A percentile compares a stretch with the other conserved stretches of the same genome.
Evolutionary conservation across 2,113 vertebrate species (phyloP).

Genomic region (Campylomormyrus tamandua): DNA sequence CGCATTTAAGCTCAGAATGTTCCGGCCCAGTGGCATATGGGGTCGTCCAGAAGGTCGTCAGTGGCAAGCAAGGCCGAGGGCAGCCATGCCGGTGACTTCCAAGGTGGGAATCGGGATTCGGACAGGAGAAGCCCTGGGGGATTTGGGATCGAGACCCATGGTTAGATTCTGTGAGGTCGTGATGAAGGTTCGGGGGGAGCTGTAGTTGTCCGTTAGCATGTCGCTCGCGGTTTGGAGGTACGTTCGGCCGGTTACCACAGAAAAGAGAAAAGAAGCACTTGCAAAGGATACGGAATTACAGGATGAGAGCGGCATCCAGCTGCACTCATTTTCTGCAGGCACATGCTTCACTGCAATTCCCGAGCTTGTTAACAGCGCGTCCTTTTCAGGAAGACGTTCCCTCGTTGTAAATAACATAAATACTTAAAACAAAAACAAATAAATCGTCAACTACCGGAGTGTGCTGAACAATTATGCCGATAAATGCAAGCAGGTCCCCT

Average conservation of each 20-base stretch:
- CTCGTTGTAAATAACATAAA: background rate
- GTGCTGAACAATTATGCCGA: background rate
- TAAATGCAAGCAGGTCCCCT: background rate
- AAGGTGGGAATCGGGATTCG: background rate
- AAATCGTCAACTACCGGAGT: background rate
- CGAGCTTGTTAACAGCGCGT: constrained; percentile 47
- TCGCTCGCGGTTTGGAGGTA: background rate
- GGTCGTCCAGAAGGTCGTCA: background rate
- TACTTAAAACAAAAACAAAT: background rate
- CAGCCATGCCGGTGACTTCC: background rate
- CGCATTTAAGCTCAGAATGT: background rate
- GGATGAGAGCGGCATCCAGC: background rate
- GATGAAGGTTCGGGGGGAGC: background rate
- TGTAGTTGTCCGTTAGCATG: background rate
- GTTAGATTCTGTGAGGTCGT: background rate
- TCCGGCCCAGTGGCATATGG: background rate
- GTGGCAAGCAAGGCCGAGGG: background rate
- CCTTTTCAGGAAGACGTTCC: background rate
- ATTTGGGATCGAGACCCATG: background rate
- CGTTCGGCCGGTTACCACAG: background rate
- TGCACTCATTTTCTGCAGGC: background rate
- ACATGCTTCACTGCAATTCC: constrained; percentile 45
- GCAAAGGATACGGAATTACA: background rate
- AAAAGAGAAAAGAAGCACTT: background rate
- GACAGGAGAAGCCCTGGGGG: background rate